Percentiles rank a stretch among this genome's conserved stretches.
Evolutionary conservation across 1,140 invertebrate genomes (phyloP).

Genomic region (Diorhabda carinulata): DNA sequence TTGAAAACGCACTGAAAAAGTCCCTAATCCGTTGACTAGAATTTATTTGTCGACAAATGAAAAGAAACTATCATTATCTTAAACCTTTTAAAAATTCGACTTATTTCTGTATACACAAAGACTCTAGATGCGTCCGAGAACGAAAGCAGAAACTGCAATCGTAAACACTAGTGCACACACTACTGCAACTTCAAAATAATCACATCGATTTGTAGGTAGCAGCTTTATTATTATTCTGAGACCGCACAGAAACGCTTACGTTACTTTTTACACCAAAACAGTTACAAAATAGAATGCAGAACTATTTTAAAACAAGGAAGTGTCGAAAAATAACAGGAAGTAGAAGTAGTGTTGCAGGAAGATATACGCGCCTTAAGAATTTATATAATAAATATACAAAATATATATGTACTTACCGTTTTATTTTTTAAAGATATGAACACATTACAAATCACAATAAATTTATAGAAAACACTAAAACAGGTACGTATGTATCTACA

Average conservation of each 20-base stretch:
- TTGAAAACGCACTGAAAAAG: neutral
- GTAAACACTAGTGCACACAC: neutral
- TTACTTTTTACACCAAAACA: neutral
- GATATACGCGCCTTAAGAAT: neutral
- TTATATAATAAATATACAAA: neutral
- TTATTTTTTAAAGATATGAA: neutral
- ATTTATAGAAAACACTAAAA: neutral
- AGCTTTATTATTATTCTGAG: neutral
- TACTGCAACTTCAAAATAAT: neutral
- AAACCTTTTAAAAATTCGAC: neutral
- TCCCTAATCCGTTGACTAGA: neutral
- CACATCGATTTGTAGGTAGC: constrained; percentile 1
- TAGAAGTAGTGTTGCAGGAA: neutral
- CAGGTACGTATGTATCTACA: neutral
- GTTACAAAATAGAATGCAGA: neutral
- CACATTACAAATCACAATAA: constrained; percentile 1
- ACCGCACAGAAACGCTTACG: neutral
- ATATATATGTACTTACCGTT: neutral
- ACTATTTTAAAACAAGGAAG: constrained; percentile 1
- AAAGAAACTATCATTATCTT: neutral
- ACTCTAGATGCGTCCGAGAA: neutral
- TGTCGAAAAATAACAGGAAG: neutral
- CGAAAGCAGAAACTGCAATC: neutral
- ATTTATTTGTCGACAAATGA: neutral
- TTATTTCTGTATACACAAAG: neutral